Conservation (phyloP, 1,140 invertebrate genomes). For the Saxidomus purpurata region DNA sequence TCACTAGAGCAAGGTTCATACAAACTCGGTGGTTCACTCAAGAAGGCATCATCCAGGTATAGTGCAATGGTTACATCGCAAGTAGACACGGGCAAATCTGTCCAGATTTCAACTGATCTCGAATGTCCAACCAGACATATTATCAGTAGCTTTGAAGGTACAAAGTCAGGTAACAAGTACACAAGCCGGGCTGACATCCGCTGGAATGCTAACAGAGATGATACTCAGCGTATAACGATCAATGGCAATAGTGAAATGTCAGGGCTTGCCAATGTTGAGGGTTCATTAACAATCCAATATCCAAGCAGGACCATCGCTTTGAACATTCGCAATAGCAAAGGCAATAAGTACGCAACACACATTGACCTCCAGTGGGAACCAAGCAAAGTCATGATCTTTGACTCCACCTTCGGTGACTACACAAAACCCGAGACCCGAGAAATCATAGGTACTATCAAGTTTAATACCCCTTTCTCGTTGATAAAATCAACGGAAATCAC, state of each 20-base stretch:
- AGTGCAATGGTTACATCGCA: conserved; percentile 13
- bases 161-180: conserved; percentile 21
- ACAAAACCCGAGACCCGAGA: background rate
- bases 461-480: conserved; percentile 10
- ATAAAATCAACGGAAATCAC: background rate
- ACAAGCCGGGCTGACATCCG: conserved; percentile 51
- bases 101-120: conserved; percentile 40
- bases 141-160: conserved; percentile 58
- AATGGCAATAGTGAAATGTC: conserved; percentile 17
- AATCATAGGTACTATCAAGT: conserved; percentile 8
- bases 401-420: conserved; percentile 9
- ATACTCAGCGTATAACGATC: conserved; percentile 42
- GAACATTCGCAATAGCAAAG: conserved; percentile 29
- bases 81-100: background rate
- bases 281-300: conserved; percentile 51
- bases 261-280: conserved; percentile 39
- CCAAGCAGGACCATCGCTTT: conserved; percentile 45
- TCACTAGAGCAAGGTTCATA: conserved; percentile 19
- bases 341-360: conserved; percentile 45
- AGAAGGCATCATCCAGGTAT: conserved; percentile 23
- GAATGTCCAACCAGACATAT: conserved; percentile 63
- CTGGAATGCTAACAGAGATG: conserved; percentile 72
- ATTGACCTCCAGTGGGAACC: conserved; percentile 44
- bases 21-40: background rate
- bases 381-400: conserved; percentile 25